Percentiles rank a stretch among this genome's conserved stretches.
Conservation (phyloP, 1,140 invertebrate species). For the Maniola jurtina region DNA sequence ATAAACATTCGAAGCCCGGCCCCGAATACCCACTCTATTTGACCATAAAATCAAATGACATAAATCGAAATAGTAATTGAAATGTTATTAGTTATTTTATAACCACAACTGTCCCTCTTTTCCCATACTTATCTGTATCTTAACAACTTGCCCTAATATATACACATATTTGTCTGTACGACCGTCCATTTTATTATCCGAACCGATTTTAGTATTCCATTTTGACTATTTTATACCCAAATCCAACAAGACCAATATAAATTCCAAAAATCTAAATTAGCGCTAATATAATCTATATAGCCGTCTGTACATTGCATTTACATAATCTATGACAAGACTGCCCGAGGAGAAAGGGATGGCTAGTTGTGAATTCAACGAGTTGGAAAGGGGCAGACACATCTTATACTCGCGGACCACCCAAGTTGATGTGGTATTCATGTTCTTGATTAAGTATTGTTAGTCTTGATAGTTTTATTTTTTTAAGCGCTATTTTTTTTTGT, state of each 20-base stretch:
- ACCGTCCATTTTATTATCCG: slow-evolving; percentile 1
- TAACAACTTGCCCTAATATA: slow-evolving; percentile 1
- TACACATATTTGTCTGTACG: not conserved
- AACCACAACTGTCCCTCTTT: not conserved
- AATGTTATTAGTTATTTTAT: slow-evolving; percentile 1
- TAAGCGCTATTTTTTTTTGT: slow-evolving; percentile 22
- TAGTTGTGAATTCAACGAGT: not conserved
- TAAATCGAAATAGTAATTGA: not conserved
- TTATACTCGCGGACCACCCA: slow-evolving; percentile 27
- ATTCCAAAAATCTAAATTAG: slow-evolving; percentile 29
- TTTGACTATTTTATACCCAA: slow-evolving; percentile 9
- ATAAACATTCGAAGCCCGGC: too few relatives aligned
- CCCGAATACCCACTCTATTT: too few relatives aligned
- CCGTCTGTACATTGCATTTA: slow-evolving; percentile 17
- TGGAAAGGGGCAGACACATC: slow-evolving; percentile 8
- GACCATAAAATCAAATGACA: not conserved
- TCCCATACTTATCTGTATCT: not conserved
- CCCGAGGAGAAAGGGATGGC: slow-evolving; percentile 7
- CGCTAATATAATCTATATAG: slow-evolving; percentile 11
- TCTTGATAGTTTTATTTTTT: slow-evolving; percentile 29
- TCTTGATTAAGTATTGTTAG: slow-evolving; percentile 28
- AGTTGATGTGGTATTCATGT: slow-evolving; percentile 30
- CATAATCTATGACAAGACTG: slow-evolving; percentile 22
- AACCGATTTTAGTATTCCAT: slow-evolving; percentile 2
- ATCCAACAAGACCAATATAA: slow-evolving; percentile 12